A percentile compares a stretch with the other conserved stretches of the same genome.
Conservation (phyloP, 2,888 invertebrate species). For the Allacma fusca region DNA sequence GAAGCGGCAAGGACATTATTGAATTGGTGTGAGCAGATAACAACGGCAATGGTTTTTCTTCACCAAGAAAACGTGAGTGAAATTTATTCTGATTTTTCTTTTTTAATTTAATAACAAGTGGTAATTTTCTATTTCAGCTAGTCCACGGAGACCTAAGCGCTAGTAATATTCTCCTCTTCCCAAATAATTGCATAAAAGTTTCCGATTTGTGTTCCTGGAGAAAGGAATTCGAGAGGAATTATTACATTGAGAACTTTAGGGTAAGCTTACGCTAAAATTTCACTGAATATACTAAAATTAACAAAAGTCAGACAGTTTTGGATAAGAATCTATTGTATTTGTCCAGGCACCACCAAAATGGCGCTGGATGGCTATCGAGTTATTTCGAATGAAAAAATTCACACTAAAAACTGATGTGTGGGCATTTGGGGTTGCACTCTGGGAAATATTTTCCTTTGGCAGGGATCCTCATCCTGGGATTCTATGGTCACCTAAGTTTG, state of each 20-base stretch:
- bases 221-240: background rate
- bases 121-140: background rate
- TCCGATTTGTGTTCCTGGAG: background rate
- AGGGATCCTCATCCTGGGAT: background rate
- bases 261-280: too few species aligned
- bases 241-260: background rate
- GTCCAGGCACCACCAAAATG: background rate
- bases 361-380: conserved; percentile 12
- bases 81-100: too few species aligned
- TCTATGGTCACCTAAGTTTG: background rate
- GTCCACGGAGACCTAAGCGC: conserved; percentile 11
- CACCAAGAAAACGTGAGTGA: background rate
- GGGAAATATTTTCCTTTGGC: conserved; percentile 1
- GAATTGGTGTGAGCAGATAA: conserved; percentile 18
- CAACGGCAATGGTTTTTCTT: background rate
- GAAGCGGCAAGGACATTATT: background rate
- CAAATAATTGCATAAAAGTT: background rate
- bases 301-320: too few species aligned
- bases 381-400: background rate
- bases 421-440: background rate
- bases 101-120: background rate
- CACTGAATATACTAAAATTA: too few species aligned
- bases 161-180: background rate
- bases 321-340: too few species aligned
- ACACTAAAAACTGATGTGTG: background rate